A percentile compares a stretch with the other conserved stretches of the same genome.
phyloP scores from a whole-genome alignment of 2,797 vertebrate genomes.

The Eurystomus glaucurus region DNA sequence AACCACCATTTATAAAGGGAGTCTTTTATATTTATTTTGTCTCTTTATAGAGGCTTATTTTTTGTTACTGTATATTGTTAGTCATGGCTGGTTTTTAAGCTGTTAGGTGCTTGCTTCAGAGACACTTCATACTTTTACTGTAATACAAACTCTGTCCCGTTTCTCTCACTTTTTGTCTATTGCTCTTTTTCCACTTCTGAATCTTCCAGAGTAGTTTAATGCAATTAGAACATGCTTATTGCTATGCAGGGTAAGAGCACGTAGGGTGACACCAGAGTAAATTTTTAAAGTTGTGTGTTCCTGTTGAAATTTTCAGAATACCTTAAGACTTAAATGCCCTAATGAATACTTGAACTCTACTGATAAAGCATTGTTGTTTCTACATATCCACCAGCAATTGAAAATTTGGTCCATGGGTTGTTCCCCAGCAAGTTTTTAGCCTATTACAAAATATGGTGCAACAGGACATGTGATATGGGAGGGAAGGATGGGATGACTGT shows the following conservation, averaged over 20 bases:
- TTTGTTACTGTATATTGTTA: neutral
- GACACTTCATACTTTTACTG: neutral
- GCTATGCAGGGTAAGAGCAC: neutral
- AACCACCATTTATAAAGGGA: neutral
- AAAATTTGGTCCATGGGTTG: neutral
- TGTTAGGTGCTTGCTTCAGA: neutral
- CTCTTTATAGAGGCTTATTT: neutral
- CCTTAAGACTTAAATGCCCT: neutral
- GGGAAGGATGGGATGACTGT: neutral
- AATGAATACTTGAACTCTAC: neutral
- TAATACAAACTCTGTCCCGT: neutral
- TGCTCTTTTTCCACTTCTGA: neutral
- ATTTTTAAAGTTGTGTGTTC: neutral
- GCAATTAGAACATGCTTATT: neutral
- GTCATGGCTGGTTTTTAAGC: neutral
- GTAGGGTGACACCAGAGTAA: neutral
- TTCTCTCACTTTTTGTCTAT: neutral
- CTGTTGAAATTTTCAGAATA: neutral
- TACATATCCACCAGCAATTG: neutral
- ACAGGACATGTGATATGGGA: rapidly evolving
- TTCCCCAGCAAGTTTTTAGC: neutral
- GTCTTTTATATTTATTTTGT: neutral
- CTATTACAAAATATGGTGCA: neutral
- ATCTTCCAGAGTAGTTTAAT: neutral
- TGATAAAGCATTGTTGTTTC: neutral